Evolutionary conservation across 2,797 vertebrate species (phyloP), one percentile per base, ranked within the genome.

Genomic region (Garrulus glandarius): DNA sequence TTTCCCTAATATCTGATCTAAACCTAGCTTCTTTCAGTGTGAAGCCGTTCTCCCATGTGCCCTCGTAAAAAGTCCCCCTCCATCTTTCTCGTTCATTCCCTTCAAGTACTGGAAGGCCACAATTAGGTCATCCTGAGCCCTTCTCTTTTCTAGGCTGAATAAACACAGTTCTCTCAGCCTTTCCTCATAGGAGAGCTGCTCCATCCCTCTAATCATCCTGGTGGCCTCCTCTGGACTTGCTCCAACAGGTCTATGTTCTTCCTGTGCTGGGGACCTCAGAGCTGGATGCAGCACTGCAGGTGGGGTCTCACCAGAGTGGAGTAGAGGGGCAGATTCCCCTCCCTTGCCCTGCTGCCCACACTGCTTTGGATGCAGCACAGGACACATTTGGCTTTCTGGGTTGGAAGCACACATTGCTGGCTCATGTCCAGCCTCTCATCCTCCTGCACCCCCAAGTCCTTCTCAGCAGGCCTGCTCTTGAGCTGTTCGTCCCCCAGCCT

Each of bases 281-380:
- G 44, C 15, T 71, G n/a, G 49, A 32, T n/a, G 23, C 27, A 29
- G 23, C 2, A 2, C 1, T 57, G 1, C 16, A 2, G 29, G 11
- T n/a, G 20, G n/a, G 7, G 7, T 50, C 20, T 52, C 37, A 57
- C 2, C 11, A 50, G 44, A 87, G 17, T 11, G 21, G 15, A 67
- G 30, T 5, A 64, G 37, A 87, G 13, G 19, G n/a, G 6, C 44
- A 65, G 52, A 72, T 29, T 79, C 15, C 9, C 10, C 23, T 71
- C 7, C 9, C 32, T 50, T 1, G 1, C 3, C 36, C n/a, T 44
- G 29, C 37, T 44, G 59, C 0, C 13, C 36, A 24, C 0, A 0
- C 32, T 64, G 36, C 23, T 29, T 52, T 59, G 9, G 18, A 71
- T 37, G 59, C 44, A 79, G 44, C 44, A 7, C 19, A 37, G 52